phyloP scores from a whole-genome alignment of 2,797 vertebrate genomes.

The Lerista edwardsae region DNA sequence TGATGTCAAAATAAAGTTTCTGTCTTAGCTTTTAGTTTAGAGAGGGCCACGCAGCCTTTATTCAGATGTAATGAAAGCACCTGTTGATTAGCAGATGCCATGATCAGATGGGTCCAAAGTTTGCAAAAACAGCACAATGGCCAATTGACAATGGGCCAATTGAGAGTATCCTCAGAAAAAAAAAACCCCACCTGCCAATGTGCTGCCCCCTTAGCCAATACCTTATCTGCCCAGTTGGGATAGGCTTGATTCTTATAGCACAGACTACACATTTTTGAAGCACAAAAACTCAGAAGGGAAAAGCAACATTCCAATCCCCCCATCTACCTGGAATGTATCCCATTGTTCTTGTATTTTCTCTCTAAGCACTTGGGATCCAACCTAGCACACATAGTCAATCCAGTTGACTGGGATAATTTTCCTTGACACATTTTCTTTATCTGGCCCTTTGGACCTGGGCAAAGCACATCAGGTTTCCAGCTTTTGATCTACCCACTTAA shows the following conservation, averaged over 20 bases:
- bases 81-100: constrained; percentile 17
- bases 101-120: background rate
- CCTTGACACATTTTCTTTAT: background rate
- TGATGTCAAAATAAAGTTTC: background rate
- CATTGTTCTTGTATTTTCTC: background rate
- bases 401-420: background rate
- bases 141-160: constrained; percentile 6
- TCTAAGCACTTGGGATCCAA: background rate
- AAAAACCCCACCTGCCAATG: constrained; percentile 6
- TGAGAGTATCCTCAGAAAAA: constrained; percentile 27
- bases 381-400: background rate
- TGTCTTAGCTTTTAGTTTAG: background rate
- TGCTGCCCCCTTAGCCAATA: background rate
- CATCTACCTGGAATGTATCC: background rate
- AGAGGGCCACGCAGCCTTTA: background rate
- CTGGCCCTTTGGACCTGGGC: background rate
- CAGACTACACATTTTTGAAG: constrained; percentile 40
- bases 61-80: background rate
- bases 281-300: constrained; percentile 29
- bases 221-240: constrained; percentile 10
- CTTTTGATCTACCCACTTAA: background rate
- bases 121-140: background rate
- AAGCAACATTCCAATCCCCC: background rate
- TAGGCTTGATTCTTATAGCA: constrained; percentile 38
- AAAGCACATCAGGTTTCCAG: background rate